phyloP scores from a whole-genome alignment of 1,140 invertebrate genomes.

The Drosophila orosa region DNA sequence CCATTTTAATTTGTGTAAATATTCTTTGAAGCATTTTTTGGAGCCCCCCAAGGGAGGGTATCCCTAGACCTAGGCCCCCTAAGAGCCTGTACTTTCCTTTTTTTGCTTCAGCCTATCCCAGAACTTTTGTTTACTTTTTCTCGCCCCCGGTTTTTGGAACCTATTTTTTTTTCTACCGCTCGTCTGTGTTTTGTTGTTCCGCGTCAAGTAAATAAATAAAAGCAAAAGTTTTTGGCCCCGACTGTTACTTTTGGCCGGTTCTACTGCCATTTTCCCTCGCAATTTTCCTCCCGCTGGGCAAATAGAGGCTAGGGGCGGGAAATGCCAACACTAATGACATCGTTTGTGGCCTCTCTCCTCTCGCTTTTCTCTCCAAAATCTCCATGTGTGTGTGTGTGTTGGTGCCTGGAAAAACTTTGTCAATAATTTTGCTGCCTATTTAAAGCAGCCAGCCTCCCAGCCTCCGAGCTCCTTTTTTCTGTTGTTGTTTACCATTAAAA shows the following conservation, averaged over 20 bases:
- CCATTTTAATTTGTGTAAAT: conserved; percentile 20
- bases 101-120: conserved; percentile 30
- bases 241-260: conserved; percentile 50
- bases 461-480: conserved; percentile 12
- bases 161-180: conserved; percentile 25
- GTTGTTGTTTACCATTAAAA: conserved; percentile 72
- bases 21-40: conserved; percentile 2
- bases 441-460: conserved; percentile 68
- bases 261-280: conserved; percentile 11
- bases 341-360: conserved; percentile 62
- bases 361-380: conserved; percentile 13
- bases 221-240: conserved; percentile 73
- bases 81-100: conserved; percentile 15
- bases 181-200: conserved; percentile 41
- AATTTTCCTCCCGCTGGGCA: conserved; percentile 40
- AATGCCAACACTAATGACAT: conserved; percentile 76
- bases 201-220: conserved; percentile 76
- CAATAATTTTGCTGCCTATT: conserved; percentile 79
- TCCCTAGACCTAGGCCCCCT: conserved; percentile 1
- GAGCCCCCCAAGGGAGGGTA: neutral
- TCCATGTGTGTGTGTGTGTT: conserved; percentile 65
- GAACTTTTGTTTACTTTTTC: conserved; percentile 46
- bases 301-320: conserved; percentile 34
- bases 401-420: conserved; percentile 66
- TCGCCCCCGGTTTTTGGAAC: conserved; percentile 9